These are phyloP conservation scores for Actinostola sp. DNA, from an alignment of 92 coral and sea anemone genomes.

Conservation along the genomic window DNA sequence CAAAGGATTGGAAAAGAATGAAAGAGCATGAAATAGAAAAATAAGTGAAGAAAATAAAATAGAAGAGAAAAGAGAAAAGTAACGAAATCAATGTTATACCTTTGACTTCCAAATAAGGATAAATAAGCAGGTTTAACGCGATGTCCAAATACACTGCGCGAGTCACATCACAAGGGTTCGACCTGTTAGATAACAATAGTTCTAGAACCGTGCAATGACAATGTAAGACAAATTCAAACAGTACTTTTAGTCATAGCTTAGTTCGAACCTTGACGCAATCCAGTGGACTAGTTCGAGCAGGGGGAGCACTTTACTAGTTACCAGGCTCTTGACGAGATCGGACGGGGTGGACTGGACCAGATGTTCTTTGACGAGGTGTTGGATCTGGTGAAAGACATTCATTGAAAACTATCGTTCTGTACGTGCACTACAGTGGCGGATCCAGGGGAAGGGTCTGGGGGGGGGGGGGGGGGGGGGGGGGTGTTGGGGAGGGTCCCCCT, in stretches of 20 bases:
- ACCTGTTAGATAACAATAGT: slow-evolving; percentile 31
- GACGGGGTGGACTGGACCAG: slow-evolving; percentile 34
- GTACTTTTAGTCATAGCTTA: background rate
- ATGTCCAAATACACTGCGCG: slow-evolving; percentile 83
- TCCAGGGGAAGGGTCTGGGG: too few species aligned
- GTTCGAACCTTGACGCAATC: slow-evolving; percentile 63
- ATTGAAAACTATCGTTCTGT: too few species aligned
- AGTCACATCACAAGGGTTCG: slow-evolving; percentile 76
- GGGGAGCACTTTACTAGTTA: slow-evolving; percentile 49
- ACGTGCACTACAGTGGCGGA: too few species aligned
- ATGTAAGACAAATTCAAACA: background rate
- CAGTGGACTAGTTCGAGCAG: slow-evolving; percentile 51
- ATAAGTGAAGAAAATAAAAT: background rate
- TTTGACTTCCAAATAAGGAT: slow-evolving; percentile 46
- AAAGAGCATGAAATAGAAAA: background rate
- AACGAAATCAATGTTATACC: slow-evolving; percentile 2
- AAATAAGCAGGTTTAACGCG: slow-evolving; percentile 54
- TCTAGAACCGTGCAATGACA: background rate
- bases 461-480: too few species aligned
- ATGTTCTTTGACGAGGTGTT: slow-evolving; percentile 55
- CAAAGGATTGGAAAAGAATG: background rate
- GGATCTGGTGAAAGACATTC: slow-evolving; percentile 48
- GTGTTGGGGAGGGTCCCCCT: too few species aligned
- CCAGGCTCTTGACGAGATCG: slow-evolving; percentile 37
- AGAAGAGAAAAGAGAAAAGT: background rate